Percentiles rank a stretch among this genome's conserved stretches.
phyloP scores from a whole-genome alignment of 2,888 invertebrate species.

The Cheiracanthium punctorium region DNA sequence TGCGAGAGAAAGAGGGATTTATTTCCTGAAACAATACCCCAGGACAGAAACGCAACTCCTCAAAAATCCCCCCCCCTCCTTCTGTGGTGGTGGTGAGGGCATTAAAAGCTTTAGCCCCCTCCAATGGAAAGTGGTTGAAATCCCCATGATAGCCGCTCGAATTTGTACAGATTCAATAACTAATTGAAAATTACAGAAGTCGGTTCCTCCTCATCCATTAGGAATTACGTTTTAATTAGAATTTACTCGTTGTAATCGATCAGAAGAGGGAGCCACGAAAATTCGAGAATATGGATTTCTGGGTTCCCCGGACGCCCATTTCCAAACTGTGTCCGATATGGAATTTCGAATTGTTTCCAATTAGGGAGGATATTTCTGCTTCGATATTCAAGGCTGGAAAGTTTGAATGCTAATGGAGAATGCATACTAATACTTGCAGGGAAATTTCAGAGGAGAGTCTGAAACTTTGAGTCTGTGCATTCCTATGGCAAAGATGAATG shows the following conservation, averaged over 20 bases:
- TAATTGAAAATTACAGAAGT: neutral
- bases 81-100: too few relatives aligned
- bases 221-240: constrained; percentile 3
- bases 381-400: too few relatives aligned
- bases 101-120: neutral
- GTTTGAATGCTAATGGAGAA: too few relatives aligned
- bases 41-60: too few relatives aligned
- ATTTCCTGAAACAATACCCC: too few relatives aligned
- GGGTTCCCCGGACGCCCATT: neutral
- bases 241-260: neutral
- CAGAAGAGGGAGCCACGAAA: neutral
- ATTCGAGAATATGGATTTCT: neutral
- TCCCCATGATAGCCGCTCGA: neutral
- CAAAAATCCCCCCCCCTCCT: too few relatives aligned
- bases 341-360: neutral
- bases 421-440: too few relatives aligned
- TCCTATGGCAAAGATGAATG: too few relatives aligned
- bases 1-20: too few relatives aligned
- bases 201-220: neutral
- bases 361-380: neutral
- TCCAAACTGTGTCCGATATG: neutral
- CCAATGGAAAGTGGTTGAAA: neutral
- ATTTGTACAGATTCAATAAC: neutral
- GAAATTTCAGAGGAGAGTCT: too few relatives aligned
- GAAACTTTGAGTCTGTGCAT: too few relatives aligned